phyloP scores from a whole-genome alignment of 2,797 vertebrate species.

The Stomatorhinus walkeri region DNA sequence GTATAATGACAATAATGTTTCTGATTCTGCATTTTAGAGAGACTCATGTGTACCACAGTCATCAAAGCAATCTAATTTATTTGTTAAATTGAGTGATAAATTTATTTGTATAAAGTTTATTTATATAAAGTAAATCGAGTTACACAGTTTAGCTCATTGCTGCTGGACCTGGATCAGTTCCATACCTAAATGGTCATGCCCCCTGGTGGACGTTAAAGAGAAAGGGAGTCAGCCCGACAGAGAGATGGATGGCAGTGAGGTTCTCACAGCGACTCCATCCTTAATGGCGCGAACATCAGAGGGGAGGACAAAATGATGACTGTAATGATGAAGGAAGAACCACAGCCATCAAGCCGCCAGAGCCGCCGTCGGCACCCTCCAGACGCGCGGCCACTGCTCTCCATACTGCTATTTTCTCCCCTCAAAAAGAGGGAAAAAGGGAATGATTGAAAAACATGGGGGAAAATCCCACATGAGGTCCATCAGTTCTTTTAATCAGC shows the following conservation, averaged over 20 bases:
- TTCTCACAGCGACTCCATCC: not conserved
- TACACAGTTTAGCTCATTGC: not conserved
- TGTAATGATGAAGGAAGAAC: not conserved
- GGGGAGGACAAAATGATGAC: not conserved
- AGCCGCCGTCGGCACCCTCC: not conserved
- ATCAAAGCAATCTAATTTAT: not conserved
- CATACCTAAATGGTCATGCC: not conserved
- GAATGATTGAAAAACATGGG: not conserved
- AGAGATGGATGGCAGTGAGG: not conserved
- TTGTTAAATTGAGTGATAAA: not conserved
- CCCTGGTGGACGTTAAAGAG: not conserved
- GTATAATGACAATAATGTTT: not conserved
- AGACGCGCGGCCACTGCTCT: not conserved
- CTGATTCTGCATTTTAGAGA: not conserved
- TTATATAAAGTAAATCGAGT: not conserved
- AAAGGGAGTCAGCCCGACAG: not conserved
- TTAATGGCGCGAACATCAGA: not conserved
- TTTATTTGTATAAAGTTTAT: not conserved
- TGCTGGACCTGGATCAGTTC: not conserved
- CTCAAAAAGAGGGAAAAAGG: not conserved
- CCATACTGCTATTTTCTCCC: not conserved
- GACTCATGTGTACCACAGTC: not conserved
- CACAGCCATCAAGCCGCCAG: not conserved
- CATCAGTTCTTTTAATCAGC: slow-evolving; percentile 16
- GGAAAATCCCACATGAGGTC: slow-evolving; percentile 2